Percentiles rank a stretch among this genome's conserved stretches.
phyloP scores from a whole-genome alignment of 2,113 vertebrate species.

The Ceyx margarethae region DNA sequence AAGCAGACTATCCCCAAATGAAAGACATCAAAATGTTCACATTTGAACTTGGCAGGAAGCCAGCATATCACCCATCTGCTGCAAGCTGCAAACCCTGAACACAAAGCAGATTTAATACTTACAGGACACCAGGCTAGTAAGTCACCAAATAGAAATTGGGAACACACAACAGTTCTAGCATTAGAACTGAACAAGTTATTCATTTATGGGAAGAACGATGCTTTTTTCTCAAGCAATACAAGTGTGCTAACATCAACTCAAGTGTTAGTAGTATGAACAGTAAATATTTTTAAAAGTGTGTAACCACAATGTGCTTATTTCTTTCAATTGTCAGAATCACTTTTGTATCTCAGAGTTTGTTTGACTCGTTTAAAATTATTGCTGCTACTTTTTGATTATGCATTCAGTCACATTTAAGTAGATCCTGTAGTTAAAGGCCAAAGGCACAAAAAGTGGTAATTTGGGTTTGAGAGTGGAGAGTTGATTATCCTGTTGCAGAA shows the following conservation, averaged over 20 bases:
- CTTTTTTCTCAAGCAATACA: background rate
- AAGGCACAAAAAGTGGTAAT: background rate
- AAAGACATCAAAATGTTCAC: background rate
- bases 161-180: background rate
- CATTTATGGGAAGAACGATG: background rate
- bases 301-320: background rate
- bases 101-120: background rate
- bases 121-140: background rate
- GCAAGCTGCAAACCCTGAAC: background rate
- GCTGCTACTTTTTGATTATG: background rate
- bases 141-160: background rate
- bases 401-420: background rate
- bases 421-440: background rate
- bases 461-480: background rate
- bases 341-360: background rate
- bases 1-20: background rate
- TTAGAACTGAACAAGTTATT: background rate
- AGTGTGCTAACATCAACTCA: background rate
- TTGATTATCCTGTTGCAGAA: background rate
- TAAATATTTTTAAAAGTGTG: background rate
- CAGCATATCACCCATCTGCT: background rate
- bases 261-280: background rate
- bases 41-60: background rate
- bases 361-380: background rate
- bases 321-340: background rate